These are phyloP conservation scores for Cacatua alba DNA, from an alignment of 2,113 vertebrate species.

Conservation along the genomic window DNA sequence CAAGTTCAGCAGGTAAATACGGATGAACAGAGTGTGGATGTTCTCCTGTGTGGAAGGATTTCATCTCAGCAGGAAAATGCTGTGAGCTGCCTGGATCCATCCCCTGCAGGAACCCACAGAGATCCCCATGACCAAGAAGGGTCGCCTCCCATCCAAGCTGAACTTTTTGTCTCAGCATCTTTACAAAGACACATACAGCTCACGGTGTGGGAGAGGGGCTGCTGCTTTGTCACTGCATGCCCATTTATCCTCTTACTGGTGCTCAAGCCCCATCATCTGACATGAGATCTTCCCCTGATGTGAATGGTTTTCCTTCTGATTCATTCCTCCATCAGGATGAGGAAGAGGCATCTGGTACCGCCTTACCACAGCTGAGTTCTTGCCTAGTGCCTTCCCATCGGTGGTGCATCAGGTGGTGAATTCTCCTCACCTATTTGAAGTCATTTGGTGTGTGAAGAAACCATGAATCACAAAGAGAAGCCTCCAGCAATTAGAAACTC, in stretches of 20 bases:
- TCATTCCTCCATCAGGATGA: neutral
- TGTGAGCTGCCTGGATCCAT: neutral
- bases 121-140: neutral
- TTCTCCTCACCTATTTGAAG: constrained; percentile 16
- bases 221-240: neutral
- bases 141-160: neutral
- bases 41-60: neutral
- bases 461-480: constrained; percentile 56
- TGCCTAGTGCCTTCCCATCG: neutral
- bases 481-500: constrained; percentile 40
- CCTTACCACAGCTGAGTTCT: neutral
- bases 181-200: neutral
- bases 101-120: neutral
- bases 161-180: neutral
- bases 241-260: neutral
- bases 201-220: neutral
- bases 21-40: neutral
- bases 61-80: neutral
- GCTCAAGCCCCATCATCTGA: neutral
- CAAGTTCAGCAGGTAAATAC: neutral
- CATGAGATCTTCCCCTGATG: neutral
- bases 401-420: neutral
- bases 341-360: neutral
- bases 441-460: constrained; percentile 10
- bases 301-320: neutral